These are phyloP conservation scores for Acyrthosiphon pisum DNA, from an alignment of 1,140 invertebrate species.

Conservation along the genomic window DNA sequence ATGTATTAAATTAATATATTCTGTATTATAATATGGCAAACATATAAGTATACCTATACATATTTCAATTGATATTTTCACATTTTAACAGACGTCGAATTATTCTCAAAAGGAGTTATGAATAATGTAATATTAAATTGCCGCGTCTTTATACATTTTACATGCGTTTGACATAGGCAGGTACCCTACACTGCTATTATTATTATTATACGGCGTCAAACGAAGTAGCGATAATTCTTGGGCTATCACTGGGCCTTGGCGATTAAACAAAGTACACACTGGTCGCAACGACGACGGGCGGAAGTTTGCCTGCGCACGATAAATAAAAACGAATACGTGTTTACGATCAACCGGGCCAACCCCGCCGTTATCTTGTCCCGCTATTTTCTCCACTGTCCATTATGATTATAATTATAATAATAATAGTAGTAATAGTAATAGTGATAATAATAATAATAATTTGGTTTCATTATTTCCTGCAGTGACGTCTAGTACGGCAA, in stretches of 20 bases:
- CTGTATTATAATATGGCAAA: neutral
- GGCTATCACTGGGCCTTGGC: neutral
- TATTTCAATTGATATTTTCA: too few relatives aligned
- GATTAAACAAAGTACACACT: constrained; percentile 26
- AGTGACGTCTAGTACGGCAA: constrained; percentile 19
- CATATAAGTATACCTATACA: neutral
- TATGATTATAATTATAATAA: constrained; percentile 32
- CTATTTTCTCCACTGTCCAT: neutral
- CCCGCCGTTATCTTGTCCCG: constrained; percentile 16
- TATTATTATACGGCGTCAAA: neutral
- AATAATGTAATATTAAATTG: neutral
- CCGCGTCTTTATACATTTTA: neutral
- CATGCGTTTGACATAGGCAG: neutral
- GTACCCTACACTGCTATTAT: neutral
- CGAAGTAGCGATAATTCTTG: neutral
- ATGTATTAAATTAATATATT: too few relatives aligned
- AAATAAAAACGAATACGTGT: constrained; percentile 21
- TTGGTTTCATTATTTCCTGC: constrained; percentile 31
- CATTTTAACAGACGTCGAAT: neutral
- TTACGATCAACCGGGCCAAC: constrained; percentile 9
- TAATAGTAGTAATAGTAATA: neutral
- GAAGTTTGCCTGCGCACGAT: neutral
- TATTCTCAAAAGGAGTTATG: neutral
- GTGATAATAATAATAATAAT: neutral
- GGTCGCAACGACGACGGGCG: neutral